Evolutionary conservation across 2,888 invertebrate genomes (phyloP).

Genomic region (Philonicus albiceps): DNA sequence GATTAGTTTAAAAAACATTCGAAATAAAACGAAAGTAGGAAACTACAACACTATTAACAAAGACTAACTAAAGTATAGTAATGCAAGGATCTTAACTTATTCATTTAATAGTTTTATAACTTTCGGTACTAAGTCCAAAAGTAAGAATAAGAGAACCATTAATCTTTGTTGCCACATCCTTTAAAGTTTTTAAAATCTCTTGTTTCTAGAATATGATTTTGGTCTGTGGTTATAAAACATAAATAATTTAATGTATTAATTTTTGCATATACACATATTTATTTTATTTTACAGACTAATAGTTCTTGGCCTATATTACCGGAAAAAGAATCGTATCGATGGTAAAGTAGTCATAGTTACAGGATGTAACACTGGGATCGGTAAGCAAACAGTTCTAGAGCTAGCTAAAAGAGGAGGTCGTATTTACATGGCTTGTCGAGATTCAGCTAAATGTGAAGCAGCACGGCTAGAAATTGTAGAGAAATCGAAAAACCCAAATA

Average conservation of each 20-base stretch:
- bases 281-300: not conserved
- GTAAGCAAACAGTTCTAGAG: constrained; percentile 72
- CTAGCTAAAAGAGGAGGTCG: constrained; percentile 76
- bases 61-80: too few relatives aligned
- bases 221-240: too few relatives aligned
- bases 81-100: too few relatives aligned
- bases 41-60: too few relatives aligned
- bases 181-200: too few relatives aligned
- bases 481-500: constrained; percentile 73
- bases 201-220: not conserved
- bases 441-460: constrained; percentile 13
- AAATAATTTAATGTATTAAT: not conserved
- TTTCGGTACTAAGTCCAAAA: too few relatives aligned
- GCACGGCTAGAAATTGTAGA: constrained; percentile 73
- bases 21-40: too few relatives aligned
- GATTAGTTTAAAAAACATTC: too few relatives aligned
- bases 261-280: not conserved
- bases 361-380: constrained; percentile 80
- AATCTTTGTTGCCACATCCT: too few relatives aligned
- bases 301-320: constrained; percentile 41
- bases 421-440: constrained; percentile 50
- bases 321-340: constrained; percentile 59
- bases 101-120: too few relatives aligned
- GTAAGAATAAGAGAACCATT: too few relatives aligned
- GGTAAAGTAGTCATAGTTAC: constrained; percentile 74